A percentile compares a stretch with the other conserved stretches of the same genome.
Conservation (phyloP, 2,888 invertebrate genomes). For the Drosophila recens region DNA sequence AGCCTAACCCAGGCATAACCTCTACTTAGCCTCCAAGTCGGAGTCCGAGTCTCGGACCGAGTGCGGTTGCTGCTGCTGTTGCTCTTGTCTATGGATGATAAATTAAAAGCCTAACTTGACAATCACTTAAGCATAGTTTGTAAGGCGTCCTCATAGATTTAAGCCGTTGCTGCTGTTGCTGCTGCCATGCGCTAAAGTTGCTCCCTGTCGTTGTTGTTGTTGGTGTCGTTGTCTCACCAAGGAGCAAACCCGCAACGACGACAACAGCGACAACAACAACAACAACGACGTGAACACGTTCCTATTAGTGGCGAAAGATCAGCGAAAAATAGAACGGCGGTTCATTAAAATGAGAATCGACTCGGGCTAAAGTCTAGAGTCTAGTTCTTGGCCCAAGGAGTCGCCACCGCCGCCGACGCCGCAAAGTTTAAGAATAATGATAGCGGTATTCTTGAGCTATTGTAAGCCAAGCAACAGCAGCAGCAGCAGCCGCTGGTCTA, state of each 20-base stretch:
- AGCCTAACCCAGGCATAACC: constrained; percentile 76
- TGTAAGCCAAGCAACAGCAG: constrained; percentile 58
- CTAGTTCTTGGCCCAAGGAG: constrained; percentile 42
- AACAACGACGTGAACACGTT: constrained; percentile 76
- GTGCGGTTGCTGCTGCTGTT: constrained; percentile 43
- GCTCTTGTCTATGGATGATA: constrained; percentile 83
- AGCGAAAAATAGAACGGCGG: constrained; percentile 83
- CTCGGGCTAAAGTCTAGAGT: constrained; percentile 47
- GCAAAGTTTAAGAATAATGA: constrained; percentile 81
- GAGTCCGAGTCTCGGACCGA: constrained; percentile 31
- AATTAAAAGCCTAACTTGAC: constrained; percentile 85
- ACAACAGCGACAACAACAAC: constrained; percentile 34
- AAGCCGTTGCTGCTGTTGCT: constrained; percentile 61
- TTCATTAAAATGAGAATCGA: constrained; percentile 83
- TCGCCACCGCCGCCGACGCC: constrained; percentile 35
- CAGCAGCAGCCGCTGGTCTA: constrained; percentile 18
- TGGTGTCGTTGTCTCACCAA: constrained; percentile 57
- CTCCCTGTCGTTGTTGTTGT: constrained; percentile 56
- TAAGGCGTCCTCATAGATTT: constrained; percentile 82
- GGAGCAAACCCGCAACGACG: constrained; percentile 38
- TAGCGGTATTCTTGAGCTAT: constrained; percentile 85
- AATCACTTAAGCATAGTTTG: constrained; percentile 85
- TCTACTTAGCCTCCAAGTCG: constrained; percentile 74
- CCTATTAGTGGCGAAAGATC: constrained; percentile 83
- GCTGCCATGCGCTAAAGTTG: constrained; percentile 58